A percentile compares a stretch with the other conserved stretches of the same genome.
These are phyloP conservation scores for Mesoclemmys tuberculata DNA, from an alignment of 2,113 vertebrate genomes.

Conservation along the genomic window DNA sequence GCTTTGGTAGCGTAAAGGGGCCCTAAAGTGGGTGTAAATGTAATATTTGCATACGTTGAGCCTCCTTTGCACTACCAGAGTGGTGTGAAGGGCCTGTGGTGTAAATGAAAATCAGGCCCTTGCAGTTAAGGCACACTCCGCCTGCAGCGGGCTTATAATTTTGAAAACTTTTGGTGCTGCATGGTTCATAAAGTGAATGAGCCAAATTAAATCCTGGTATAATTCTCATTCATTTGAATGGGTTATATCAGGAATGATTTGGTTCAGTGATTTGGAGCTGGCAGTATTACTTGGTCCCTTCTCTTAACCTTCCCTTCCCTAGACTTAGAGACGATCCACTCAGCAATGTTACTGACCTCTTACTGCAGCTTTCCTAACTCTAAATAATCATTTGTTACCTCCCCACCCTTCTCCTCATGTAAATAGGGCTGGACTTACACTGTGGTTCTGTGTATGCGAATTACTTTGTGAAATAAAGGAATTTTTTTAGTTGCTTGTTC, in stretches of 20 bases:
- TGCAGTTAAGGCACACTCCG: neutral
- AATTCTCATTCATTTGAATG: neutral
- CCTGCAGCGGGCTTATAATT: neutral
- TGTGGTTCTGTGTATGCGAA: neutral
- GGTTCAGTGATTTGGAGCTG: neutral
- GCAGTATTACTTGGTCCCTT: neutral
- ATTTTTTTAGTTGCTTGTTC: slow-evolving; percentile 6
- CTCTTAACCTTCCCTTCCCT: slow-evolving; percentile 17
- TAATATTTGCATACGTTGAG: neutral
- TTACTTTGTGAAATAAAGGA: slow-evolving; percentile 18
- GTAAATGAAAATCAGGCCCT: neutral
- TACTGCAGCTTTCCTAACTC: neutral
- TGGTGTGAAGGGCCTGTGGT: fast-evolving
- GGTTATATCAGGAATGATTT: neutral
- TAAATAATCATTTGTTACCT: slow-evolving; percentile 28
- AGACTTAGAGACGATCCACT: slow-evolving; percentile 5
- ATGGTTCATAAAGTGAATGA: neutral
- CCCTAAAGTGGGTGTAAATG: neutral
- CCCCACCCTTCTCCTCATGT: slow-evolving; percentile 35
- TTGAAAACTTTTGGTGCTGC: neutral
- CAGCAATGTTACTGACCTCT: slow-evolving; percentile 4
- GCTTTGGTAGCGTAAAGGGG: neutral
- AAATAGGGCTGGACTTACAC: neutral
- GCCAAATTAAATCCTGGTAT: neutral
- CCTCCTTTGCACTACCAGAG: neutral